Conservation (phyloP, 2,113 vertebrate genomes). For the Fulmarus glacialis region DNA sequence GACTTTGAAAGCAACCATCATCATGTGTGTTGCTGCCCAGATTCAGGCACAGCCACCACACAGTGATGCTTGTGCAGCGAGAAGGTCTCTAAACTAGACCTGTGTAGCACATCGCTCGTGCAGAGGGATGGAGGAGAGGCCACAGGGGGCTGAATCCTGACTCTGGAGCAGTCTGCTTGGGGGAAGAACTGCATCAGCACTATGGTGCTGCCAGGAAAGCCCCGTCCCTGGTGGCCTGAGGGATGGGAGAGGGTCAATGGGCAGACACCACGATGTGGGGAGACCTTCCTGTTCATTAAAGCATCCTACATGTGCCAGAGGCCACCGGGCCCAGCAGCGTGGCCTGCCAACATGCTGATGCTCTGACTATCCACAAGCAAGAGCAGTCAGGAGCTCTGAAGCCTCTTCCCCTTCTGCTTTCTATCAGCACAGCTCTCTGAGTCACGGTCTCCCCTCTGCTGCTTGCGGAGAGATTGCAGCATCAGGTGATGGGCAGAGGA, state of each 20-base stretch:
- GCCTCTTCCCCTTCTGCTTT: not conserved
- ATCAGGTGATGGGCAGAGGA: not conserved
- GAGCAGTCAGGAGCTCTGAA: not conserved
- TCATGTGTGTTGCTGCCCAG: rapidly evolving
- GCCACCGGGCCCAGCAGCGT: not conserved
- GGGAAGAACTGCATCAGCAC: not conserved
- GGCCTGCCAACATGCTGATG: not conserved
- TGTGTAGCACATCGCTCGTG: rapidly evolving
- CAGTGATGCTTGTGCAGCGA: rapidly evolving
- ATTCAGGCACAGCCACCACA: not conserved
- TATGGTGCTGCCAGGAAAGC: not conserved
- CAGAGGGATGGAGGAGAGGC: not conserved
- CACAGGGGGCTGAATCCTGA: rapidly evolving
- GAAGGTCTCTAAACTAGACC: not conserved
- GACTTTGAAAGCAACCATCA: not conserved
- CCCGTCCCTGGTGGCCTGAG: not conserved
- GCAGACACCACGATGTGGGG: rapidly evolving
- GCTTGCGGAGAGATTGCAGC: not conserved
- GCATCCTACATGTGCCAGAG: rapidly evolving
- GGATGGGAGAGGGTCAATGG: not conserved
- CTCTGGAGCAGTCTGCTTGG: not conserved
- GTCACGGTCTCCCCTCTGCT: not conserved
- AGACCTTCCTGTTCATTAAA: not conserved
- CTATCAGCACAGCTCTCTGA: not conserved
- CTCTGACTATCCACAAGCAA: rapidly evolving